phyloP scores from a whole-genome alignment of 2,888 invertebrate genomes.

The Caenorhabditis imperialis region DNA sequence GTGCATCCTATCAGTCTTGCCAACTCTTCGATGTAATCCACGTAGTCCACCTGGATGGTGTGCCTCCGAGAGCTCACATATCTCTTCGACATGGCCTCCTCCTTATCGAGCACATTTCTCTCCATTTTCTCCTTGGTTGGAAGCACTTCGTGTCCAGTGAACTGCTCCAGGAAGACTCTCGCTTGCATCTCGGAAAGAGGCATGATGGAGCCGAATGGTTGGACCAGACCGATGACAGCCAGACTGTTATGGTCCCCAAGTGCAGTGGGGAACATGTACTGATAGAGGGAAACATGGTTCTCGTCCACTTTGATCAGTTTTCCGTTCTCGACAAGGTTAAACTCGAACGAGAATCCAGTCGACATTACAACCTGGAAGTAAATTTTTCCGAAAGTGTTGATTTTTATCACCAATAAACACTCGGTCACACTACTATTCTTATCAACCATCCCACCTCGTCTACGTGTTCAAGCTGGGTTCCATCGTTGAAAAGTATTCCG shows the following conservation, averaged over 20 bases:
- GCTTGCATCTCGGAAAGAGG: conserved; percentile 80
- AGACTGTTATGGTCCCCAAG: conserved; percentile 78
- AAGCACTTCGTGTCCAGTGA: conserved; percentile 57
- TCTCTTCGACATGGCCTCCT: conserved; percentile 63
- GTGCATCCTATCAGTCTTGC: conserved; percentile 78
- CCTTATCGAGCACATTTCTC: conserved; percentile 77
- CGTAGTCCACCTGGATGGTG: conserved; percentile 79
- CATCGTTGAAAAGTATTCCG: conserved; percentile 66
- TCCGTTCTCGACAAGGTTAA: conserved; percentile 55
- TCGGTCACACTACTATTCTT: too few species aligned
- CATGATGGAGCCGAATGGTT: conserved; percentile 79
- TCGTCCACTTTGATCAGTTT: conserved; percentile 60
- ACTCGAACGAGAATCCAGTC: conserved; percentile 66
- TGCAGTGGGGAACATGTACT: conserved; percentile 79
- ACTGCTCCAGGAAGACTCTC: conserved; percentile 77
- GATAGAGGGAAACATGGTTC: conserved; percentile 77
- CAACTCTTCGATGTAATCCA: conserved; percentile 79
- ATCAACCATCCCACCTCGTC: conserved; percentile 35
- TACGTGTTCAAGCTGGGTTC: conserved; percentile 56
- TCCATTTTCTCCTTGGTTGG: conserved; percentile 74
- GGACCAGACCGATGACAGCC: conserved; percentile 79
- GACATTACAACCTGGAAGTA: conserved; percentile 60
- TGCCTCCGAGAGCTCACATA: conserved; percentile 77
- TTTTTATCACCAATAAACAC: too few species aligned
- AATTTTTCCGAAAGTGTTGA: too few species aligned